Conservation (phyloP, 2,888 invertebrate genomes). For the Apodemia mormo region DNA sequence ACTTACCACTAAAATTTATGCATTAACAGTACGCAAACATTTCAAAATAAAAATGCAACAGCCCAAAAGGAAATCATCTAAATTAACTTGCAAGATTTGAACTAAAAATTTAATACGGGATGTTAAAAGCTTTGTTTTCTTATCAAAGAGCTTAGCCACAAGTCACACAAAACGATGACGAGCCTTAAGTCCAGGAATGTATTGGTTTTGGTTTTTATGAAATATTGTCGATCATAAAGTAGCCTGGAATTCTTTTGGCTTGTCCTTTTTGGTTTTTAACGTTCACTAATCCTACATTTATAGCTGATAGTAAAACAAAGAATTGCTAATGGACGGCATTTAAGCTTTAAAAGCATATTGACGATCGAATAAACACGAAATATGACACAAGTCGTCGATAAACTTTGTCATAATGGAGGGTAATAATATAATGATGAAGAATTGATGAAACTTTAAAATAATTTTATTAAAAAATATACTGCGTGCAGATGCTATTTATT, state of each 20-base stretch:
- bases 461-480: neutral
- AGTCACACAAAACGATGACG: neutral
- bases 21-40: too few relatives aligned
- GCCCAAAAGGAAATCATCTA: neutral
- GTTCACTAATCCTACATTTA: slow-evolving; percentile 9
- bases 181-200: neutral
- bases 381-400: slow-evolving; percentile 3
- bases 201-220: slow-evolving; percentile 11
- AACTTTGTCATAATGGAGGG: neutral
- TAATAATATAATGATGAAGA: neutral
- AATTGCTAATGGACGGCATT: slow-evolving; percentile 1
- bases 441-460: neutral
- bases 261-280: slow-evolving; percentile 1
- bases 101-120: neutral
- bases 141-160: neutral
- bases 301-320: slow-evolving; percentile 16
- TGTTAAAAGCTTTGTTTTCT: neutral
- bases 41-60: neutral
- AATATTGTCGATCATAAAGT: slow-evolving; percentile 1
- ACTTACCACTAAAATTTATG: too few relatives aligned
- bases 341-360: slow-evolving; percentile 9
- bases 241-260: slow-evolving; percentile 6
- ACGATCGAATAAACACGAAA: slow-evolving; percentile 13
- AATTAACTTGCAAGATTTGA: neutral
- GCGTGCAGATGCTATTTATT: neutral